These are phyloP conservation scores for Pangasianodon hypophthalmus DNA, from an alignment of 2,113 vertebrate genomes.

Conservation along the genomic window DNA sequence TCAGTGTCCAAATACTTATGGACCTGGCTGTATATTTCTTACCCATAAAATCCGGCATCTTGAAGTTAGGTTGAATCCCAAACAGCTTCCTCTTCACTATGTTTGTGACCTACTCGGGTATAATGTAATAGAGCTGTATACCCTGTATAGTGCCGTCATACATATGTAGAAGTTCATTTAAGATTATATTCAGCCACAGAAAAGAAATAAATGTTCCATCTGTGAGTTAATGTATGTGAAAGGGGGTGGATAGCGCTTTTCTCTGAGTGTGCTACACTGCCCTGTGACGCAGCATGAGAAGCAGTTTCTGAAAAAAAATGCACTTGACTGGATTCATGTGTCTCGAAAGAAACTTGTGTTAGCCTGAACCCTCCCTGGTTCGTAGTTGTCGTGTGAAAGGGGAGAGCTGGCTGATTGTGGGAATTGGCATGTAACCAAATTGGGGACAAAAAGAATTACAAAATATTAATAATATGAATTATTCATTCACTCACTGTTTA, in stretches of 20 bases:
- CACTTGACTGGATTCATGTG: neutral
- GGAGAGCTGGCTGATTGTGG: neutral
- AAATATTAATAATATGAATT: neutral
- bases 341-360: neutral
- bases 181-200: neutral
- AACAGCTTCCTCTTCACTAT: neutral
- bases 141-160: neutral
- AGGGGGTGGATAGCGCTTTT: neutral
- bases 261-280: neutral
- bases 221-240: neutral
- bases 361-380: neutral
- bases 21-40: neutral
- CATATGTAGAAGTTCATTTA: neutral
- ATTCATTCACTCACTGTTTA: too few species aligned
- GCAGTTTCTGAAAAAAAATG: neutral
- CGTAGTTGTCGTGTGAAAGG: neutral
- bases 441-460: neutral
- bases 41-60: neutral
- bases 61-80: neutral
- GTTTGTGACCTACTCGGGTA: neutral
- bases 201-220: neutral
- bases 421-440: neutral
- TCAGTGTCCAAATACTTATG: too few species aligned
- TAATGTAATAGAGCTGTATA: neutral
- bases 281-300: neutral